A percentile compares a stretch with the other conserved stretches of the same genome.
Evolutionary conservation across 2,888 invertebrate genomes (phyloP).

Genomic region (Habrosyne pyritoides): DNA sequence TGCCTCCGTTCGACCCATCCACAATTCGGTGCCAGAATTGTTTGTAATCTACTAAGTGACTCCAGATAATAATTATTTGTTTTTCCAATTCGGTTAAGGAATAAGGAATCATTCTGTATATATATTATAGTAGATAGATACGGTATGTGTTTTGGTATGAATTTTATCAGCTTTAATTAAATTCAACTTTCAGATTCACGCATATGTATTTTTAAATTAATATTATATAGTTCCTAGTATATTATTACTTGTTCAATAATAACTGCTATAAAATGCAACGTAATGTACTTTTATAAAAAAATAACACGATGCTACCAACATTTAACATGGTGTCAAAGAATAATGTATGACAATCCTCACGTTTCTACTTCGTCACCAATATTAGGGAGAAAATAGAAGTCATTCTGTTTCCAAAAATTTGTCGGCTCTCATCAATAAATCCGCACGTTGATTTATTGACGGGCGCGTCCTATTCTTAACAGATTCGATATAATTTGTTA

Average conservation of each 20-base stretch:
- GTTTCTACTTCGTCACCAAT: conserved; percentile 42
- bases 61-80: conserved; percentile 51
- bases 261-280: not conserved
- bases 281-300: not conserved
- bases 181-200: too few species aligned
- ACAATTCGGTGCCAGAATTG: conserved; percentile 53
- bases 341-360: conserved; percentile 27
- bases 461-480: conserved; percentile 75
- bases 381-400: conserved; percentile 47
- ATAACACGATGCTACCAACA: not conserved
- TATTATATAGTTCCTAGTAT: too few species aligned
- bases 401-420: conserved; percentile 48
- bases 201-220: too few species aligned
- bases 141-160: too few species aligned
- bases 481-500: conserved; percentile 82
- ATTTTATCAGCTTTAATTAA: not conserved
- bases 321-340: conserved; percentile 14
- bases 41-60: conserved; percentile 59
- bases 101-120: not conserved
- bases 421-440: conserved; percentile 75
- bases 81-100: conserved; percentile 16
- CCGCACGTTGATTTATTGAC: conserved; percentile 77
- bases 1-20: conserved; percentile 40
- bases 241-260: too few species aligned
- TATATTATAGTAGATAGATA: not conserved